phyloP scores from a whole-genome alignment of 2,888 invertebrate species.

The Parnassius glacialis region DNA sequence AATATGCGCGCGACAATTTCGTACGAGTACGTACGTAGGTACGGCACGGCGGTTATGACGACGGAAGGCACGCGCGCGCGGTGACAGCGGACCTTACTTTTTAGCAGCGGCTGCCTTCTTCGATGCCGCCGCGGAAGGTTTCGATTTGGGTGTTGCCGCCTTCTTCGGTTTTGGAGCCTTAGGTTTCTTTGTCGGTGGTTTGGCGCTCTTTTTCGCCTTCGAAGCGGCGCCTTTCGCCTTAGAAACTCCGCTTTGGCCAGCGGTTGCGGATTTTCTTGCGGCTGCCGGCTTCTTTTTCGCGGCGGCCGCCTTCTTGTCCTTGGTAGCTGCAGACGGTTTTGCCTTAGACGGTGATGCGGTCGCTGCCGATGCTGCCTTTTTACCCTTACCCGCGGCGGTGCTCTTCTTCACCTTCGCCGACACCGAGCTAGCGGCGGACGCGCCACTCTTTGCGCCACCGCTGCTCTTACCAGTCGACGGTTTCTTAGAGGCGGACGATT shows the following conservation, averaged over 20 bases:
- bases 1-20: background rate
- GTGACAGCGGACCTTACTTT: slow-evolving; percentile 30
- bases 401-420: slow-evolving; percentile 23
- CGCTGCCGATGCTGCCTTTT: slow-evolving; percentile 29
- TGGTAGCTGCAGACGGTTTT: no score
- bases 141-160: slow-evolving; percentile 39
- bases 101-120: slow-evolving; percentile 37
- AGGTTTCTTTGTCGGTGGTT: slow-evolving; percentile 53
- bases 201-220: slow-evolving; percentile 47
- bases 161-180: slow-evolving; percentile 57
- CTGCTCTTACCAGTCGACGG: no score
- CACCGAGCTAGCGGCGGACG: no score
- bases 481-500: no score
- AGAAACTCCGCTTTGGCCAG: slow-evolving; percentile 21
- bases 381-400: slow-evolving; percentile 31
- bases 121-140: slow-evolving; percentile 26
- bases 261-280: slow-evolving; percentile 31
- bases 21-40: slow-evolving; percentile 1
- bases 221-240: slow-evolving; percentile 41
- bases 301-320: slow-evolving; percentile 42
- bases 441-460: no score
- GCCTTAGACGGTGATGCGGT: slow-evolving; percentile 31
- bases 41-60: slow-evolving; percentile 3
- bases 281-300: slow-evolving; percentile 41
- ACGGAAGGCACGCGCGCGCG: slow-evolving; percentile 13